phyloP scores from a whole-genome alignment of 2,797 vertebrate genomes.

The Scleropages formosus region DNA sequence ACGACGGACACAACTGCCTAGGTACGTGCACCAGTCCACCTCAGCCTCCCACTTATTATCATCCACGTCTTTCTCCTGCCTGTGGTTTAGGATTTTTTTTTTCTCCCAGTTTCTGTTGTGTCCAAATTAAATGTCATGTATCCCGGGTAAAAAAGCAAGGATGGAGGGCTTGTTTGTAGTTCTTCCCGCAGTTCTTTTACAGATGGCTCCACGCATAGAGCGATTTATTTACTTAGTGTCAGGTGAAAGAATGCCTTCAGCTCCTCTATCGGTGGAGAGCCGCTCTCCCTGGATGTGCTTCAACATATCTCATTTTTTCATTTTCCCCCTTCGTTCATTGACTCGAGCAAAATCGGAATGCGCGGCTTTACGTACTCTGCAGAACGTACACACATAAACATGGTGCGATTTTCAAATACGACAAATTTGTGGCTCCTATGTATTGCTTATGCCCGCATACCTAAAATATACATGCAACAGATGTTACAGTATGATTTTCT shows the following conservation, averaged over 20 bases:
- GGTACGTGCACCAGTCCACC: constrained; percentile 67
- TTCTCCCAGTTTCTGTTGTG: constrained; percentile 44
- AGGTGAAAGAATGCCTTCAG: constrained; percentile 47
- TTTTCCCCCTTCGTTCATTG: constrained; percentile 39
- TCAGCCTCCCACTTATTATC: neutral
- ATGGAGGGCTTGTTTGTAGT: constrained; percentile 44
- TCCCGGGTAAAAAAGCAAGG: constrained; percentile 34
- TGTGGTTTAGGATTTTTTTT: constrained; percentile 35
- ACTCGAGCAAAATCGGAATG: constrained; percentile 37
- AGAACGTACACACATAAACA: too few species aligned
- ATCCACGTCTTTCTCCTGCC: neutral
- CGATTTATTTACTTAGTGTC: constrained; percentile 48
- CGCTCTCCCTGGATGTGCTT: constrained; percentile 41
- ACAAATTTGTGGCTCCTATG: too few species aligned
- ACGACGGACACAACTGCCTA: constrained; percentile 94
- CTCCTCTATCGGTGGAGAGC: constrained; percentile 31
- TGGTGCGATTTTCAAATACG: too few species aligned
- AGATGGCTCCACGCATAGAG: constrained; percentile 47
- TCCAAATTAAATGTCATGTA: constrained; percentile 34
- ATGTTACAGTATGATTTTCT: too few species aligned
- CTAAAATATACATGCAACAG: too few species aligned
- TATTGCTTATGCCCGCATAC: too few species aligned
- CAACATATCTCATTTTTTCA: constrained; percentile 45
- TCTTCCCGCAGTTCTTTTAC: constrained; percentile 33
- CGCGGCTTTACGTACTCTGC: constrained; percentile 30